A percentile compares a stretch with the other conserved stretches of the same genome.
Conservation (phyloP, 2,888 invertebrate species). For the Apodemia zela region DNA sequence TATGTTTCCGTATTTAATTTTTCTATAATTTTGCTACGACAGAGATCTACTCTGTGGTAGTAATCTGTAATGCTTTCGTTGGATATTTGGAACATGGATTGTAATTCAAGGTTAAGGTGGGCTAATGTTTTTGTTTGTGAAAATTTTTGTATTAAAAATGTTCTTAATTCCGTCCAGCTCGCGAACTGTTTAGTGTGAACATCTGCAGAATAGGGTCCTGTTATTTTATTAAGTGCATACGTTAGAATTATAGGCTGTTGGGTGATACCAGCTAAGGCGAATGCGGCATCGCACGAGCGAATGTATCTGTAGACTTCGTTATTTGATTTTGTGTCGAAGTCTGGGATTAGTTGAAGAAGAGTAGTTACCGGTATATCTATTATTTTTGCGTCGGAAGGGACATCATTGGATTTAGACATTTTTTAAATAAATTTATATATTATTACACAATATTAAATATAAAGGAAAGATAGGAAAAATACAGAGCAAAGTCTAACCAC, state of each 20-base stretch:
- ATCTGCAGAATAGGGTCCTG: constrained; percentile 24
- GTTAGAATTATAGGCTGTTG: constrained; percentile 21
- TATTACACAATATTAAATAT: not conserved
- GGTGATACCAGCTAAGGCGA: constrained; percentile 16
- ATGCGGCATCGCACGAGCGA: constrained; percentile 27
- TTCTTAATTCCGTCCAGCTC: constrained; percentile 26
- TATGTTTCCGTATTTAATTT: constrained; percentile 33
- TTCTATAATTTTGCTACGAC: constrained; percentile 35
- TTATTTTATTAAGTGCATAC: constrained; percentile 25
- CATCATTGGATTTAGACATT: not conserved
- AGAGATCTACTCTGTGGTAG: constrained; percentile 35
- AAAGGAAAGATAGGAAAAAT: not conserved
- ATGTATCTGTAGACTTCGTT: constrained; percentile 27
- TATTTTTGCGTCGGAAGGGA: not conserved
- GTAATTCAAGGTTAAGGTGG: constrained; percentile 35
- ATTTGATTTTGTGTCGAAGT: constrained; percentile 24
- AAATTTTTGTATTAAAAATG: constrained; percentile 34
- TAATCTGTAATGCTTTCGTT: constrained; percentile 36
- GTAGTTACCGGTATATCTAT: constrained; percentile 1
- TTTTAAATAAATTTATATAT: no score
- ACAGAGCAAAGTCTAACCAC: constrained; percentile 22
- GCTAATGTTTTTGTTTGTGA: constrained; percentile 35
- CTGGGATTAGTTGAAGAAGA: constrained; percentile 23
- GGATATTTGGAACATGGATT: constrained; percentile 37
- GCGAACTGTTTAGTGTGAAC: constrained; percentile 26